Evolutionary conservation across 2,888 invertebrate species (phyloP), one percentile per base, ranked within the genome.

Genomic region (Phytoseiulus persimilis): DNA sequence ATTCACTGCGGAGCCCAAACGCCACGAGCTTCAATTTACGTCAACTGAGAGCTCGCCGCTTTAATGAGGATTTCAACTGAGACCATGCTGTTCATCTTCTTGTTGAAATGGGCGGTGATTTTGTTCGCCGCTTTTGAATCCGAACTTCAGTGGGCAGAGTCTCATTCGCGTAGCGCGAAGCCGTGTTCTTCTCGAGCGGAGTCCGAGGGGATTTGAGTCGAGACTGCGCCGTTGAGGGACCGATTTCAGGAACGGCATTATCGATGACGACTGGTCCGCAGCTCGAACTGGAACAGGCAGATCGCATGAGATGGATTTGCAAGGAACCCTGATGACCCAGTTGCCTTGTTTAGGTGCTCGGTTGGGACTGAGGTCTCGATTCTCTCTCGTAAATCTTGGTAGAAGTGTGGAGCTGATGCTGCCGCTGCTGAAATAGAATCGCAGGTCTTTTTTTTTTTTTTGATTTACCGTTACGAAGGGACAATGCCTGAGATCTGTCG

Each of bases 391-490:
- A 65, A 65, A 65, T 65, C 65, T 65, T 65, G 65, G 65, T 65
- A 23, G 65, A 65, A 65, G 65, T 65, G 65, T 65, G 65, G 65
- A 65, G 65, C 65, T 65, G 65, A 23, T 14, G 65, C 65, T 65
- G 65, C 39, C 39, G 39, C 65, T 65, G 65, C 65, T 28, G 65
- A 65, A 65, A 65, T 65, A 65, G 65, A 65, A 65, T 65, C 65
- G 65, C 65, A 65, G 65, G 65, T 65, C 65, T 65, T 65, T 65
- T 65, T 65, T 39, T 9, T 39, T 39, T 9, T 39, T 65, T 65
- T 65, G 65, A 65, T 65, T 65, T 65, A 65, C 65, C 65, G 65
- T 65, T 65, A 65, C 65, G 65, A 65, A 65, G 65, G 65, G 65
- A 65, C 65, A 65, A 65, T 65, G 65, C 65, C 65, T 65, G 28